These are phyloP conservation scores for Drosophila gunungcola DNA, from an alignment of 1,140 invertebrate genomes.

Conservation along the genomic window DNA sequence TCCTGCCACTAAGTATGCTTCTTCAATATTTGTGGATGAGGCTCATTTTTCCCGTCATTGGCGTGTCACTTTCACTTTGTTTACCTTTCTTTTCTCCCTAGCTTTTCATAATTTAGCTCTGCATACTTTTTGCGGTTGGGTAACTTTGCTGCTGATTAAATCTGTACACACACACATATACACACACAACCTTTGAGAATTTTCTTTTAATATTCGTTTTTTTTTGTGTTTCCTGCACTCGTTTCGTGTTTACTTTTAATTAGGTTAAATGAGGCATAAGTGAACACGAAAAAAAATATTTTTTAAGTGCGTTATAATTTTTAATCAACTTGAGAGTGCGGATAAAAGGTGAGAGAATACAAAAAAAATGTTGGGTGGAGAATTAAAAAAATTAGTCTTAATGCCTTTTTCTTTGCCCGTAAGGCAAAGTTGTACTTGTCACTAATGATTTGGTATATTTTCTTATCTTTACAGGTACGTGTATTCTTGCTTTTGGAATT, in stretches of 20 bases:
- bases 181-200: conserved; percentile 16
- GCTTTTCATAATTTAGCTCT: conserved; percentile 63
- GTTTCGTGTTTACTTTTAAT: conserved; percentile 79
- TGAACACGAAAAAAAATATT: conserved; percentile 55
- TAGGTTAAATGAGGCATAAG: conserved; percentile 82
- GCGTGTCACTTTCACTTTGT: conserved; percentile 72
- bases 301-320: conserved; percentile 77
- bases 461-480: conserved; percentile 64
- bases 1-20: conserved; percentile 43
- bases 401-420: conserved; percentile 1
- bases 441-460: conserved; percentile 13
- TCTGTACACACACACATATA: conserved; percentile 46
- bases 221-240: conserved; percentile 33
- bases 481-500: neutral
- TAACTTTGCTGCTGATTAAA: conserved; percentile 64
- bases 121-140: conserved; percentile 75
- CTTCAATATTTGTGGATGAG: conserved; percentile 50
- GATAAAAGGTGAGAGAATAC: conserved; percentile 12
- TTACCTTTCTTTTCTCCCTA: conserved; percentile 40
- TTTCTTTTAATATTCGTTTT: conserved; percentile 63
- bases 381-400: neutral
- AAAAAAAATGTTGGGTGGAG: neutral
- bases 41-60: conserved; percentile 52
- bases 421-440: neutral
- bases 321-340: conserved; percentile 63